Evolutionary conservation across 2,888 invertebrate species (phyloP).

Genomic region (Patella caerulea): DNA sequence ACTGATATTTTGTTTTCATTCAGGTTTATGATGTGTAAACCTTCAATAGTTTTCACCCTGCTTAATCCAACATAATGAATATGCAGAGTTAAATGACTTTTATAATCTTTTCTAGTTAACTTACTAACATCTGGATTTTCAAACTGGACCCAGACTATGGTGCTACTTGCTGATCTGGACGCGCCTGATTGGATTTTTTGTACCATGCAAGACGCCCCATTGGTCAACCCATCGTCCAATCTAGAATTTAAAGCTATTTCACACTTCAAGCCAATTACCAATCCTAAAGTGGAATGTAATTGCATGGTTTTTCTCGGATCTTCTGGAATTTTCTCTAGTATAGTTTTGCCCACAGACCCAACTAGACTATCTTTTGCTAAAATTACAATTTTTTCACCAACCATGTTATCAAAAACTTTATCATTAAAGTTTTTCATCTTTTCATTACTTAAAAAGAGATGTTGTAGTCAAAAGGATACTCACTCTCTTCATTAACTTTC

Average conservation of each 20-base stretch:
- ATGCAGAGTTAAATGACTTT: background rate
- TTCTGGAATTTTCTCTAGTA: background rate
- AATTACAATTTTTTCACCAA: background rate
- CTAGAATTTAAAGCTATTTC: constrained; percentile 36
- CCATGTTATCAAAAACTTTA: background rate
- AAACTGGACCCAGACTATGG: background rate
- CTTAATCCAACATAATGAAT: background rate
- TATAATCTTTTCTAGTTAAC: constrained; percentile 2
- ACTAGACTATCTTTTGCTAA: background rate
- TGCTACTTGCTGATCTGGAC: background rate
- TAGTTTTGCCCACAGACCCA: background rate
- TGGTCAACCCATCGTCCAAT: constrained; percentile 40
- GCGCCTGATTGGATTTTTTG: background rate
- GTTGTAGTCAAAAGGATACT: background rate
- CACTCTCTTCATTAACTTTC: background rate
- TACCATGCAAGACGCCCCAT: constrained; percentile 35
- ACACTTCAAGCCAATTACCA: constrained; percentile 20
- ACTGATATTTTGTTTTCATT: constrained; percentile 29
- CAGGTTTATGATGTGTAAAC: background rate
- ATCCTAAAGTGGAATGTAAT: background rate
- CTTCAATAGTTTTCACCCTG: constrained; percentile 26
- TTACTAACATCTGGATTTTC: background rate
- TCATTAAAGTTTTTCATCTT: background rate
- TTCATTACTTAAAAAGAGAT: background rate
- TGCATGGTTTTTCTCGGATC: background rate